Percentiles rank a stretch among this genome's conserved stretches.
Evolutionary conservation across 2,113 vertebrate species (phyloP).

Genomic region (Lamprotornis superbus): DNA sequence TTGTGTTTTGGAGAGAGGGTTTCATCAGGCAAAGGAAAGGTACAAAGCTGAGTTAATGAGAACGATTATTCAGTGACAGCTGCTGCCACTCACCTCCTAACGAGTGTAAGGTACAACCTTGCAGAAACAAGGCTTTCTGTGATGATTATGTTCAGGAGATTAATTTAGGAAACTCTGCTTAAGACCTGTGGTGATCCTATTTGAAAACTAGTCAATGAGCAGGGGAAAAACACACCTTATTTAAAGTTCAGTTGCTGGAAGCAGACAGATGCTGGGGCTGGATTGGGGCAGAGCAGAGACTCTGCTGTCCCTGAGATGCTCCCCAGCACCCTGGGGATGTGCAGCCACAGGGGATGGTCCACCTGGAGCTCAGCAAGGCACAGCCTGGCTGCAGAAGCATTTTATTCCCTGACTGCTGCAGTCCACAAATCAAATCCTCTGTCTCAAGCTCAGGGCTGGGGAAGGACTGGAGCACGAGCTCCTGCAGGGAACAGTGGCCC

Average conservation of each 20-base stretch:
- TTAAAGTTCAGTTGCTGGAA: background rate
- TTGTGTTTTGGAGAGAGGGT: background rate
- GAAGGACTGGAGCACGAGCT: background rate
- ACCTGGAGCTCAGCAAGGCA: background rate
- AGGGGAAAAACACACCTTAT: background rate
- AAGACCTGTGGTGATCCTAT: background rate
- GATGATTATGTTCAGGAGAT: background rate
- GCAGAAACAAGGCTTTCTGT: slow-evolving; percentile 2
- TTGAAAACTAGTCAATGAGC: background rate
- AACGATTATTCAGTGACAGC: slow-evolving; percentile 36
- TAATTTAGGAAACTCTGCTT: background rate
- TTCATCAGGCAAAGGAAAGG: slow-evolving; percentile 1
- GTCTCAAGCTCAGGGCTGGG: background rate
- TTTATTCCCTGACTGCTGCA: background rate
- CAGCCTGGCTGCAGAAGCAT: background rate
- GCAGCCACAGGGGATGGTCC: background rate
- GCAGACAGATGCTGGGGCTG: background rate
- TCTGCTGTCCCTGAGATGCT: background rate
- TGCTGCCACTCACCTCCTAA: slow-evolving; percentile 16
- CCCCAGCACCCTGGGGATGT: background rate
- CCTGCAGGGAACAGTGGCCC: background rate
- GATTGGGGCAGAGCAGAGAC: background rate
- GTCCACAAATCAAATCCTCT: background rate
- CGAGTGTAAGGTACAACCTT: background rate
- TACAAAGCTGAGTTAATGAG: slow-evolving; percentile 37